phyloP scores from a whole-genome alignment of 1,140 invertebrate genomes.

The Hermatobates lingyangjiaoensis region DNA sequence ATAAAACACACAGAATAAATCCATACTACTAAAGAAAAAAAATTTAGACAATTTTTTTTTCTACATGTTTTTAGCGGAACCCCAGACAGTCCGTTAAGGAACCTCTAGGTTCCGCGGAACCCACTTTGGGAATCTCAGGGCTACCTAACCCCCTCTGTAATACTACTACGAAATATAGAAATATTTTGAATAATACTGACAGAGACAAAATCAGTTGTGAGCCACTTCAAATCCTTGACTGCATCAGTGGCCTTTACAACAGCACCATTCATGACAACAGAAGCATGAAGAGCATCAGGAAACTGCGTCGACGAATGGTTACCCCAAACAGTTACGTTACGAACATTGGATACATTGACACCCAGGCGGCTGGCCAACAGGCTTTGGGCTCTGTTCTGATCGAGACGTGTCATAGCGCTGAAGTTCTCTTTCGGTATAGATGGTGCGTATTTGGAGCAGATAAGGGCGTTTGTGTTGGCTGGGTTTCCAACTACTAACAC shows the following conservation, averaged over 20 bases:
- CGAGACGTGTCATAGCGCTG: constrained; percentile 92
- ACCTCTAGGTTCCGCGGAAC: too few relatives aligned
- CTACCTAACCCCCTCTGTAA: neutral
- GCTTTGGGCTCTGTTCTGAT: constrained; percentile 59
- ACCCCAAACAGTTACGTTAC: constrained; percentile 95
- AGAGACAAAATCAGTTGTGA: constrained; percentile 63
- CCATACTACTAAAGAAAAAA: too few relatives aligned
- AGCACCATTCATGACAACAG: constrained; percentile 34
- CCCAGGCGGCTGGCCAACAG: constrained; percentile 15
- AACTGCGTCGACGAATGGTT: constrained; percentile 99
- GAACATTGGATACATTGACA: constrained; percentile 20
- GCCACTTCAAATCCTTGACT: constrained; percentile 63
- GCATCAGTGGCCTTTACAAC: constrained; percentile 39
- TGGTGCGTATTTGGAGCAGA: constrained; percentile 92
- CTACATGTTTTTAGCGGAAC: too few relatives aligned
- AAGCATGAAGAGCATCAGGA: constrained; percentile 81
- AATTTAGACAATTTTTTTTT: too few relatives aligned
- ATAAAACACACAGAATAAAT: too few relatives aligned
- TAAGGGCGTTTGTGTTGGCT: constrained; percentile 95
- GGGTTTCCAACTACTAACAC: constrained; percentile 97
- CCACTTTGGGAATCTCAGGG: too few relatives aligned
- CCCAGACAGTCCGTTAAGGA: too few relatives aligned
- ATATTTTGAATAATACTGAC: constrained; percentile 21
- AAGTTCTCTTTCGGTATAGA: constrained; percentile 95
- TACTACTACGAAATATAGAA: neutral